Conservation (phyloP, 2,797 vertebrate species). For the Cuculus canorus region DNA sequence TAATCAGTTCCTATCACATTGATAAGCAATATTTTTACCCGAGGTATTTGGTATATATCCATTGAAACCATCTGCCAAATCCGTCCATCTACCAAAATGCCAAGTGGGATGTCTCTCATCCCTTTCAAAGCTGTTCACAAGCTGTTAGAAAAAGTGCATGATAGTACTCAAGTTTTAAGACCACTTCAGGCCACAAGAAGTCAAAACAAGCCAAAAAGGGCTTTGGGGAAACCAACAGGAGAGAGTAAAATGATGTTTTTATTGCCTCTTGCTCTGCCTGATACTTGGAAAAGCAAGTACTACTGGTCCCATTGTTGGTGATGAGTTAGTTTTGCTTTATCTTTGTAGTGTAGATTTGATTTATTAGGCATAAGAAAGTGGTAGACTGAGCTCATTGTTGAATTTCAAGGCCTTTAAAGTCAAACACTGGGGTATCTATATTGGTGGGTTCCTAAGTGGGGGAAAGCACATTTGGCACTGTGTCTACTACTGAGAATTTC, state of each 20-base stretch:
- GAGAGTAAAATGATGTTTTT: background rate
- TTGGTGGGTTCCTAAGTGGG: background rate
- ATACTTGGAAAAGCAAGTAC: background rate
- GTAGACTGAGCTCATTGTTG: background rate
- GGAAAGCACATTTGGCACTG: background rate
- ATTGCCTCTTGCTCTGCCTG: background rate
- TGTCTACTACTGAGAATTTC: background rate
- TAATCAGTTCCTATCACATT: rapidly evolving
- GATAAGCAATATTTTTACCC: background rate
- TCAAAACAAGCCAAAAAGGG: background rate
- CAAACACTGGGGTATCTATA: background rate
- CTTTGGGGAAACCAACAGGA: background rate
- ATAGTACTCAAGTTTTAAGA: background rate
- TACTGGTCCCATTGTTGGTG: background rate
- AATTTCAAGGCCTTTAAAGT: background rate
- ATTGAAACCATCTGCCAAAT: background rate
- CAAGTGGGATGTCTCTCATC: background rate
- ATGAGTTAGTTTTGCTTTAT: background rate
- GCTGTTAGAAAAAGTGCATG: background rate
- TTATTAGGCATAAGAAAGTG: background rate
- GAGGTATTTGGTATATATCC: background rate
- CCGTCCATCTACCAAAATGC: background rate
- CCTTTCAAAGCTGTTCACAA: background rate
- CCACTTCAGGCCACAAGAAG: background rate
- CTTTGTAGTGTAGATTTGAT: background rate